Evolutionary conservation across 2,113 vertebrate genomes (phyloP).

Genomic region (Tachycineta bicolor): DNA sequence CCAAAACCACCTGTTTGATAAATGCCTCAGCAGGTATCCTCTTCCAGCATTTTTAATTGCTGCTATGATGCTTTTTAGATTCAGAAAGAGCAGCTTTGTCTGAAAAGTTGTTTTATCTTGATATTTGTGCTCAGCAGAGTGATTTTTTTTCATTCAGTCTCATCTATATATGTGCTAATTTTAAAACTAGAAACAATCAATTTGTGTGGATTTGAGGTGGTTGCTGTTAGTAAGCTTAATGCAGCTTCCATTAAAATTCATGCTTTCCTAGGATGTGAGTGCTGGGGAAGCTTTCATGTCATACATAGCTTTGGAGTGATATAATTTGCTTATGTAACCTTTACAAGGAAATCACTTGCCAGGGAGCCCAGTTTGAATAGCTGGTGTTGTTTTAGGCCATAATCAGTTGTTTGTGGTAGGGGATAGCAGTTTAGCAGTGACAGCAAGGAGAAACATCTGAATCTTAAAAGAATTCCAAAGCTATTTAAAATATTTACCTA

Average conservation of each 20-base stretch:
- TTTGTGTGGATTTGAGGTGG: not conserved
- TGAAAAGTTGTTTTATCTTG: not conserved
- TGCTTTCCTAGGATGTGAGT: not conserved
- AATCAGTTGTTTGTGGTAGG: not conserved
- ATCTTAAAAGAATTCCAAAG: not conserved
- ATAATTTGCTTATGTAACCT: not conserved
- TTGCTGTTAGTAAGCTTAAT: not conserved
- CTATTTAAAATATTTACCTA: not conserved
- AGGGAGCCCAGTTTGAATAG: not conserved
- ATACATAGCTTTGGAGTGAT: not conserved
- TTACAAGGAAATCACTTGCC: not conserved
- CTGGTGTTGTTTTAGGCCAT: not conserved
- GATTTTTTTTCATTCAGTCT: not conserved
- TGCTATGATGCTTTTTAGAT: not conserved
- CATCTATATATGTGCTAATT: not conserved
- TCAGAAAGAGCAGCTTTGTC: not conserved
- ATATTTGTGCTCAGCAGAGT: not conserved
- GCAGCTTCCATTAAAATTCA: not conserved
- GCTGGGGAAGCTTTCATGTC: not conserved
- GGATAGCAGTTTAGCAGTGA: not conserved
- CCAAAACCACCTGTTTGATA: not conserved
- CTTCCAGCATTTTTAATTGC: not conserved
- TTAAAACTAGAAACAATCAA: not conserved
- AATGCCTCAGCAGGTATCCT: not conserved
- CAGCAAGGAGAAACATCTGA: not conserved